Percentiles rank a stretch among this genome's conserved stretches.
Evolutionary conservation across 2,888 invertebrate species (phyloP).

Genomic region (Erpobdella octoculata): DNA sequence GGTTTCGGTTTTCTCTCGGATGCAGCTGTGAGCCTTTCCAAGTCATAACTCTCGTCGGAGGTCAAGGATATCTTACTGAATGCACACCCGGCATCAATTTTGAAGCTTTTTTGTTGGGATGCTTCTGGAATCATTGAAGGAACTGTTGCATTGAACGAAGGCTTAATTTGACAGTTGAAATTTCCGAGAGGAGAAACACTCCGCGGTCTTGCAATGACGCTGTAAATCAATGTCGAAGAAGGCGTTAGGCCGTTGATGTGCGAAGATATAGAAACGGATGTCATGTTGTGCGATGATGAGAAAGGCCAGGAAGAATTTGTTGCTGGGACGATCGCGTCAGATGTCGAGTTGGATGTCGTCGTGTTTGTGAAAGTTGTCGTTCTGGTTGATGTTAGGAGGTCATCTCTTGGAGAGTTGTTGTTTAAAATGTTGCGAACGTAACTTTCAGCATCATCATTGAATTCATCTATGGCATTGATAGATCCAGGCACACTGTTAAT

Average conservation of each 20-base stretch:
- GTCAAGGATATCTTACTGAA: not conserved
- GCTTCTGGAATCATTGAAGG: not conserved
- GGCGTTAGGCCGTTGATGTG: not conserved
- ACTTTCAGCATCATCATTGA: not conserved
- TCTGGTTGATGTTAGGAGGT: not conserved
- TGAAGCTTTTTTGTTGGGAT: not conserved
- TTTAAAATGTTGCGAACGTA: not conserved
- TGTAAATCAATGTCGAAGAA: conserved; percentile 46
- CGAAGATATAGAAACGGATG: not conserved
- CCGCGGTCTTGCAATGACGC: conserved; percentile 34
- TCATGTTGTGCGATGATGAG: not conserved
- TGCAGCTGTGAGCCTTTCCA: not conserved
- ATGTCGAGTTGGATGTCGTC: conserved; percentile 14
- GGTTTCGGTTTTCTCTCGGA: not conserved
- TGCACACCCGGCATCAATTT: not conserved
- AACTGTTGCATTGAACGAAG: not conserved
- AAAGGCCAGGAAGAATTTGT: conserved; percentile 29
- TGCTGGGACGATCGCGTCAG: conserved; percentile 16
- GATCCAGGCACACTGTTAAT: not conserved
- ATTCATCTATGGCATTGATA: not conserved
- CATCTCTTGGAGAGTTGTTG: not conserved
- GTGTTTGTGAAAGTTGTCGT: conserved; percentile 8
- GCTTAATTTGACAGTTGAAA: too few relatives aligned
- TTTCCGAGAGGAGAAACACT: not conserved
- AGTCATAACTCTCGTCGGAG: not conserved